These are phyloP conservation scores for Zophobas morio DNA, from an alignment of 1,140 invertebrate species.

Conservation along the genomic window DNA sequence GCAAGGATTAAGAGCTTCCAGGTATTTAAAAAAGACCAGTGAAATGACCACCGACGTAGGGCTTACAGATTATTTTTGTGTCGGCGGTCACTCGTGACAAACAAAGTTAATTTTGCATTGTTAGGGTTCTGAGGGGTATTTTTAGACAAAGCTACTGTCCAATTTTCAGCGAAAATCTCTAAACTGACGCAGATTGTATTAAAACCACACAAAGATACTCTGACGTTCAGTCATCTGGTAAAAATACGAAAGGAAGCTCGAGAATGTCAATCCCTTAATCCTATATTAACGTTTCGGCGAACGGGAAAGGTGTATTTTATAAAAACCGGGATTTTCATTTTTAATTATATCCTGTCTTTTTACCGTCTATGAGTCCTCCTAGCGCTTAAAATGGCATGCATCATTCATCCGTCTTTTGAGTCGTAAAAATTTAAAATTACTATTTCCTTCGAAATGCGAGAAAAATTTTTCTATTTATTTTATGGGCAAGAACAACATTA, in stretches of 20 bases:
- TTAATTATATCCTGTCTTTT: too few relatives aligned
- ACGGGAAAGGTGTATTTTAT: slow-evolving; percentile 25
- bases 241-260: slow-evolving; percentile 7
- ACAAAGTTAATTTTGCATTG: slow-evolving; percentile 19
- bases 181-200: slow-evolving; percentile 12
- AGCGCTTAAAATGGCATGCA: too few relatives aligned
- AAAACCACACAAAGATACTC: slow-evolving; percentile 5
- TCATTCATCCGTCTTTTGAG: too few relatives aligned
- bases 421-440: too few relatives aligned
- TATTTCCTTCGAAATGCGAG: too few relatives aligned
- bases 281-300: slow-evolving; percentile 38
- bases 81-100: not conserved
- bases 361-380: too few relatives aligned
- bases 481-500: too few relatives aligned
- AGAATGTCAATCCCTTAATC: slow-evolving; percentile 41
- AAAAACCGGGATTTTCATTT: not conserved
- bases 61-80: slow-evolving; percentile 5
- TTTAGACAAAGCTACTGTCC: slow-evolving; percentile 12
- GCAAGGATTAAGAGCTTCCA: slow-evolving; percentile 11
- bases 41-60: slow-evolving; percentile 17
- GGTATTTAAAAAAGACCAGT: not conserved
- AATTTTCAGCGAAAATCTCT: slow-evolving; percentile 11
- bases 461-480: too few relatives aligned
- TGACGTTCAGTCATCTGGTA: slow-evolving; percentile 23
- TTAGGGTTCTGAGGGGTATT: not conserved